A percentile compares a stretch with the other conserved stretches of the same genome.
These are phyloP conservation scores for Stercorarius parasiticus DNA, from an alignment of 2,113 vertebrate genomes.

Conservation along the genomic window DNA sequence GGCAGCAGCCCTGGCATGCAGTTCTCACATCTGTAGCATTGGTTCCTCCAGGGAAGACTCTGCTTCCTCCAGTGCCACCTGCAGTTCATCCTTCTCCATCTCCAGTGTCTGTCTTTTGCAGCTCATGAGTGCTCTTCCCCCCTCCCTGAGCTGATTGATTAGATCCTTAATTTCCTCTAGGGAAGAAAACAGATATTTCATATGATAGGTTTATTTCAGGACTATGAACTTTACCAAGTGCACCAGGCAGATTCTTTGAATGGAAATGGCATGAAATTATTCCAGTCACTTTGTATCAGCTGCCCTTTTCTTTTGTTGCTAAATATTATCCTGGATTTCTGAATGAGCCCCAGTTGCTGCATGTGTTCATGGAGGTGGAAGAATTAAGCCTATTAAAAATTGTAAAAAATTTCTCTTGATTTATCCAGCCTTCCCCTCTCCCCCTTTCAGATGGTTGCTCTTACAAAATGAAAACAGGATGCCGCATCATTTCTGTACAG, in stretches of 20 bases:
- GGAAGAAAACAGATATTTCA: conserved; percentile 15
- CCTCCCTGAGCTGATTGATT: conserved; percentile 76
- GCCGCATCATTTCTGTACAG: background rate
- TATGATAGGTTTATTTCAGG: background rate
- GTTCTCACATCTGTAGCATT: background rate
- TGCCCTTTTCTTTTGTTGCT: background rate
- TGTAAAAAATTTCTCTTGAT: too few relatives aligned
- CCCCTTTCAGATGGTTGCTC: background rate
- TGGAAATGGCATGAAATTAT: background rate
- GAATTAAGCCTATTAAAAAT: background rate
- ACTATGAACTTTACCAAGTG: background rate
- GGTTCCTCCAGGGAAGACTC: conserved; percentile 76
- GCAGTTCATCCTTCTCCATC: conserved; percentile 73
- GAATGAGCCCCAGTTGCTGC: background rate
- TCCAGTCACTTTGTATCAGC: conserved; percentile 25
- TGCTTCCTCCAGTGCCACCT: conserved; percentile 78
- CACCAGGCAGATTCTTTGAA: background rate
- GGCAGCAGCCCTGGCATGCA: background rate
- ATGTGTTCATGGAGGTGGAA: background rate
- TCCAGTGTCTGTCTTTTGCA: conserved; percentile 75
- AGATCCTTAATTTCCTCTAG: conserved; percentile 82
- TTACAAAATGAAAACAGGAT: background rate
- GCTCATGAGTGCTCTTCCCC: conserved; percentile 71
- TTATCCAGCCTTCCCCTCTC: background rate
- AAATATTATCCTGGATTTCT: conserved; percentile 4